phyloP scores from a whole-genome alignment of 2,113 vertebrate species.

The Cyprinodon brontotheroides region DNA sequence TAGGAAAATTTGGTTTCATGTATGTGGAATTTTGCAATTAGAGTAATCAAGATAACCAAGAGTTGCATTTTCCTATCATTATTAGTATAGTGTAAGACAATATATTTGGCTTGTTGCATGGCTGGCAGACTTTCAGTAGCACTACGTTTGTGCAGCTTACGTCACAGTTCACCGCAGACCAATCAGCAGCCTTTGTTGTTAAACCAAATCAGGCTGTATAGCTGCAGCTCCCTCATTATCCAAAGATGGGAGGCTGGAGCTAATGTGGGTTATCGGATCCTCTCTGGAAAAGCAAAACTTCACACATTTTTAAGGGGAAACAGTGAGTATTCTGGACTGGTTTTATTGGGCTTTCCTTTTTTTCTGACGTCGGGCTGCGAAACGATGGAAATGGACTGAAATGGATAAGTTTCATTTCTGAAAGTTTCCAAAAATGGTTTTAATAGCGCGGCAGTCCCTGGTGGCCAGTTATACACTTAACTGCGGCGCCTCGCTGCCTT shows the following conservation, averaged over 20 bases:
- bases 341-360: neutral
- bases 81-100: no score
- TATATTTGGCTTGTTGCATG: no score
- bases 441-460: neutral
- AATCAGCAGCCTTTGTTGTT: constrained; percentile 80
- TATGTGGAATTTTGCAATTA: no score
- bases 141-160: neutral
- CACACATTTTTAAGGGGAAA: neutral
- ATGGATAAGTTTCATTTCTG: neutral
- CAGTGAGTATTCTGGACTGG: neutral
- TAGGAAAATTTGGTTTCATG: no score
- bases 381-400: neutral
- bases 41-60: no score
- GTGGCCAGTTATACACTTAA: neutral
- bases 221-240: constrained; percentile 67
- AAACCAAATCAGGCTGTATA: constrained; percentile 46
- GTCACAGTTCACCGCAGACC: constrained; percentile 74
- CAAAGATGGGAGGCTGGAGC: neutral
- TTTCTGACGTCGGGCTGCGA: neutral
- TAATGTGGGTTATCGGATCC: neutral
- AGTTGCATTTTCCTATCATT: no score
- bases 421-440: constrained; percentile 6
- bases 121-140: neutral
- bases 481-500: neutral
- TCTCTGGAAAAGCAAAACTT: neutral